Evolutionary conservation across 2,113 vertebrate species (phyloP).

Genomic region (Hyperoodon ampullatus): DNA sequence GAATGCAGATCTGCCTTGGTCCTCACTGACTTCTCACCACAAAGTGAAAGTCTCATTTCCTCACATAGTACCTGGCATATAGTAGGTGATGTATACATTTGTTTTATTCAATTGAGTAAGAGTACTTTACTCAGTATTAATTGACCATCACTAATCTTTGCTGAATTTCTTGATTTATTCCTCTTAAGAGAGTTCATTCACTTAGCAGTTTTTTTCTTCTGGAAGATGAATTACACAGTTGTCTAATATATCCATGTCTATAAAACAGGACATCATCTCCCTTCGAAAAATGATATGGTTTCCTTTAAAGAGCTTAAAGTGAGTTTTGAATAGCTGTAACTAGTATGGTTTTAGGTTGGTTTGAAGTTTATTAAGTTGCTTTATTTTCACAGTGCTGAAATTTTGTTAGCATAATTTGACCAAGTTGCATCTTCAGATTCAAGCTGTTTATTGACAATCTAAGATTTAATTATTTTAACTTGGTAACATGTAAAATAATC

Average conservation of each 20-base stretch:
- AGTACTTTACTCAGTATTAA: neutral
- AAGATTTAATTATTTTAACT: constrained; percentile 45
- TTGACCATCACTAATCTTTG: neutral
- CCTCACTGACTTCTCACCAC: neutral
- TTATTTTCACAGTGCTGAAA: neutral
- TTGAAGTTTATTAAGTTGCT: neutral
- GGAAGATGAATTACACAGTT: neutral
- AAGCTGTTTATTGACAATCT: neutral
- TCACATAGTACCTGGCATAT: neutral
- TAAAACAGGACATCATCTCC: neutral
- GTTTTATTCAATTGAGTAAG: neutral
- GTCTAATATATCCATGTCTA: neutral
- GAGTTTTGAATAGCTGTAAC: neutral
- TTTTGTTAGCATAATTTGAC: constrained; percentile 15
- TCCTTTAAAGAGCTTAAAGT: neutral
- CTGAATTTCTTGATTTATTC: neutral
- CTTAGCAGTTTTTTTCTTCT: neutral
- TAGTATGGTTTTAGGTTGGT: neutral
- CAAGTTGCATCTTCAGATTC: constrained; percentile 19
- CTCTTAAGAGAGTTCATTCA: neutral
- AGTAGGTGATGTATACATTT: neutral
- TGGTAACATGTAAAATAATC: constrained; percentile 21
- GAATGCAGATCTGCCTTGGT: neutral
- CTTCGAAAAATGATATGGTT: neutral
- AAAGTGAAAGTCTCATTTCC: neutral